phyloP scores from a whole-genome alignment of 2,888 invertebrate species.

The Diloba caeruleocephala region DNA sequence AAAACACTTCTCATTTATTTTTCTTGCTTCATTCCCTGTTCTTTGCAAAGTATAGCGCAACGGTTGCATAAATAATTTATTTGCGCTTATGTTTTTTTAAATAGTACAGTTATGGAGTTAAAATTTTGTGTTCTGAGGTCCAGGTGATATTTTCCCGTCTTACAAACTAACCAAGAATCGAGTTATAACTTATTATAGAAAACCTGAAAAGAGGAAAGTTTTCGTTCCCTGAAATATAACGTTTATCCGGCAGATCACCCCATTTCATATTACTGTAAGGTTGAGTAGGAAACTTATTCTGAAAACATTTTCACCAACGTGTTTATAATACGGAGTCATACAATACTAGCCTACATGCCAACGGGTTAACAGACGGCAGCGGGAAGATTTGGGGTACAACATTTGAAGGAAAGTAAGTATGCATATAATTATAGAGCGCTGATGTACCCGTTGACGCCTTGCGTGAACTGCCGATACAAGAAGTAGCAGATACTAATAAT shows the following conservation, averaged over 20 bases:
- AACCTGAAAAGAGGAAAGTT: no score
- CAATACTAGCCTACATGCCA: conserved; percentile 28
- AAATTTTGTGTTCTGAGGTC: no score
- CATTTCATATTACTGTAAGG: conserved; percentile 39
- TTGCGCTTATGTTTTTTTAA: neutral
- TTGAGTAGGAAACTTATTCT: conserved; percentile 39
- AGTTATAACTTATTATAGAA: no score
- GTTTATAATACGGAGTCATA: conserved; percentile 32
- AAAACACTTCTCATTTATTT: conserved; percentile 47
- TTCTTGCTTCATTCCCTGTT: conserved; percentile 5
- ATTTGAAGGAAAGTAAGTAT: conserved; percentile 27
- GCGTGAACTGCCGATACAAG: no score
- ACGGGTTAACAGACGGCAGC: conserved; percentile 22
- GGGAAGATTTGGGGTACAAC: conserved; percentile 25
- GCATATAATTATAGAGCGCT: neutral
- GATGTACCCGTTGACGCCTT: no score
- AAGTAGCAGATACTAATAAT: no score
- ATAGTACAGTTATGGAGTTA: no score
- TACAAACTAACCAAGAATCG: no score
- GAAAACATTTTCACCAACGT: conserved; percentile 42
- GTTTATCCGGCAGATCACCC: conserved; percentile 32
- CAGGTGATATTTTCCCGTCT: no score
- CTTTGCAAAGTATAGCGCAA: neutral
- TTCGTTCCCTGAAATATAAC: conserved; percentile 21
- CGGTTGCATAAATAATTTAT: conserved; percentile 14